Percentiles rank a stretch among this genome's conserved stretches.
These are phyloP conservation scores for Allacma fusca DNA, from an alignment of 2,888 invertebrate species.

Conservation along the genomic window DNA sequence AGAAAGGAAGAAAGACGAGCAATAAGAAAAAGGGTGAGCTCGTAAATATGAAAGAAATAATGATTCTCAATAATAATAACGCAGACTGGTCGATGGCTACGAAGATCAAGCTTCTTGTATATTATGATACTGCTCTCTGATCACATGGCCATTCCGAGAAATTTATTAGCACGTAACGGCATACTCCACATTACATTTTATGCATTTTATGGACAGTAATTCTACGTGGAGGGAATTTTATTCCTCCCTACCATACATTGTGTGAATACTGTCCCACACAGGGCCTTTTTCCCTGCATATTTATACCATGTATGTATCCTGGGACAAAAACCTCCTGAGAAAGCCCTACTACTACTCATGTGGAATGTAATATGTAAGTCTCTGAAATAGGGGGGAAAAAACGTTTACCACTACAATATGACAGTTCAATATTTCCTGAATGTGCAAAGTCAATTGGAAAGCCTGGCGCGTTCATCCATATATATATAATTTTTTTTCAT, in stretches of 20 bases:
- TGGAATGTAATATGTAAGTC: neutral
- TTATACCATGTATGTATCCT: neutral
- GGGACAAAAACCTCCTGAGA: no score
- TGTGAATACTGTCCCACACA: neutral
- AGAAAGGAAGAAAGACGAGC: conserved; percentile 9
- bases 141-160: conserved; percentile 40
- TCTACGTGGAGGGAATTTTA: conserved; percentile 38
- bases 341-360: no score
- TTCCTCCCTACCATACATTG: neutral
- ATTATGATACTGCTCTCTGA: conserved; percentile 7
- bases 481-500: neutral
- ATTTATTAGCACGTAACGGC: conserved; percentile 51
- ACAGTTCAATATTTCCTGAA: neutral
- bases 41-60: conserved; percentile 37
- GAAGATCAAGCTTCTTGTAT: conserved; percentile 1
- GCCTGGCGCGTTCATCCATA: neutral
- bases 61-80: conserved; percentile 38
- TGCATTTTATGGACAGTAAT: conserved; percentile 43
- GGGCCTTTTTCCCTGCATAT: neutral
- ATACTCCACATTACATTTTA: conserved; percentile 48
- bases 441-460: conserved; percentile 6
- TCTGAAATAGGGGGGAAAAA: neutral
- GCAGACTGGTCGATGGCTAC: conserved; percentile 28
- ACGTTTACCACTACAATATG: neutral
- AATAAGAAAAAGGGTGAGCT: conserved; percentile 29